Evolutionary conservation across 2,797 vertebrate species (phyloP), one percentile per base, ranked within the genome.

Genomic region (Sylvilagus floridanus): DNA sequence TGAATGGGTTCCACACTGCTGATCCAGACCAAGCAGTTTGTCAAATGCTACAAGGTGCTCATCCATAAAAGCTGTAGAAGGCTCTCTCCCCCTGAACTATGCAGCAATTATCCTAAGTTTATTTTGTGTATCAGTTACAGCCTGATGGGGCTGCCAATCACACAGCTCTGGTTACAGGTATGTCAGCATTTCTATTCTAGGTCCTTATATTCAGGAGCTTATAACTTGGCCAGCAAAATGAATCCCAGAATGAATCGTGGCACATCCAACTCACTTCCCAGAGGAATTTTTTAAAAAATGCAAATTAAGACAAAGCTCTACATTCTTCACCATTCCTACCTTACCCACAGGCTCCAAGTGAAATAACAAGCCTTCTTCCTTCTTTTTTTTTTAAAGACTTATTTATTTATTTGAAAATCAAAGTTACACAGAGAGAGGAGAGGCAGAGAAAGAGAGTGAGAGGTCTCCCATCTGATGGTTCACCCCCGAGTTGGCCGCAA

Each of bases 91-190:
- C 73, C 95, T 72, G 85, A 96, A 95, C 87, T 19, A n/a, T 62
- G 90, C 22, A 54, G 95, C 0, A 19, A 92, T 97, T 96, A 97
- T 71, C 79, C 88, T 26, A 75, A 68, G 77, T 87, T 96, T 95
- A 92, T 94, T 92, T 95, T 91, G 68, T 94, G 52, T 47, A 50
- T 96, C 96, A 95, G 96, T 96, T 96, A 96, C 90, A 96, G 54
- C 32, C 72, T 4, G 65, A 69, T 28, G 42, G 52, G 84, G 30
- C 84, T 17, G 52, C 79, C 96, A 95, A 0, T 95, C 93, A 90
- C 60, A 30, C 30, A 52, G 75, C 32, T 95, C 77, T n/a, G 52
- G 19, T 93, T 93, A 87, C 26, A 96, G 79, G 71, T 47, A 2
- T 82, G 81, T 87, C 84, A 97, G 77, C 65, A 75, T 69, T 84